Evolutionary conservation across 92 coral and sea anemone species (phyloP).

Genomic region (Parazoanthus swiftii): DNA sequence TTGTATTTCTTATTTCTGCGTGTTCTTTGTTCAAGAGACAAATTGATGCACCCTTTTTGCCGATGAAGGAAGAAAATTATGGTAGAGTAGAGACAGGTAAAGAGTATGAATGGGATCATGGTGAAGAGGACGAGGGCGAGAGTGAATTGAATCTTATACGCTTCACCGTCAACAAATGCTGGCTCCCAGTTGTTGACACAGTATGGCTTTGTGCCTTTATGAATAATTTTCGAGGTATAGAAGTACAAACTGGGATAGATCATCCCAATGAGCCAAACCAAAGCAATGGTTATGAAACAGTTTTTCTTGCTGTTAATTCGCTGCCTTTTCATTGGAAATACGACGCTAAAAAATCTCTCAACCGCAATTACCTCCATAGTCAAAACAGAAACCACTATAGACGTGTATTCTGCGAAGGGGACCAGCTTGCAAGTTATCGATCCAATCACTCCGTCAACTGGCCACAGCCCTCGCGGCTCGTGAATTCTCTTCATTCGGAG

Average conservation of each 20-base stretch:
- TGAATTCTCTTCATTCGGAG: not conserved
- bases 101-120: constrained; percentile 28
- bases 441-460: not conserved
- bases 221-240: constrained; percentile 6
- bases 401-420: too few species aligned
- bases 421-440: not conserved
- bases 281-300: constrained; percentile 25
- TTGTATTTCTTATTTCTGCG: not conserved
- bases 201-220: not conserved
- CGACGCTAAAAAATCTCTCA: not conserved
- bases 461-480: not conserved
- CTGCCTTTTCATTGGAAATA: not conserved
- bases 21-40: not conserved
- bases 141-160: constrained; percentile 7
- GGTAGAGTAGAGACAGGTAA: not conserved
- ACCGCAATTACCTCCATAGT: not conserved
- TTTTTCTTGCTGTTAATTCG: not conserved
- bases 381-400: too few species aligned
- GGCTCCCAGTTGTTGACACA: constrained; percentile 40
- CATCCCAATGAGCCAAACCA: constrained; percentile 32
- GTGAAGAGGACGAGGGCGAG: constrained; percentile 21
- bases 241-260: constrained; percentile 35
- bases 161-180: not conserved
- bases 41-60: not conserved
- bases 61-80: not conserved